phyloP scores from a whole-genome alignment of 2,113 vertebrate genomes.

The Callocephalon fimbriatum region DNA sequence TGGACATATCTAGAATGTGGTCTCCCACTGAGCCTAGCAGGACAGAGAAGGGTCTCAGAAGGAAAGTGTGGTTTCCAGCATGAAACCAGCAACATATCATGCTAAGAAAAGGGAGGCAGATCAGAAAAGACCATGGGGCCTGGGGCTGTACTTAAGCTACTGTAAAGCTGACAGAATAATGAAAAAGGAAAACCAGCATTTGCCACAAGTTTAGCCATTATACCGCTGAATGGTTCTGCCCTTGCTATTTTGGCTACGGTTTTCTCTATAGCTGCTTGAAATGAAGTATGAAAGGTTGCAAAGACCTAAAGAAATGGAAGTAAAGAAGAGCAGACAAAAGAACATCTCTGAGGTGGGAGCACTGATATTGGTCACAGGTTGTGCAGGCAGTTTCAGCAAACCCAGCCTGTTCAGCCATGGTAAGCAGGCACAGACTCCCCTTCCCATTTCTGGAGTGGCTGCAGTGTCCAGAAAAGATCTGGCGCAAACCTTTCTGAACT shows the following conservation, averaged over 20 bases:
- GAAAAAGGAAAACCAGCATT: slow-evolving; percentile 1
- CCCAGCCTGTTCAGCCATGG: background rate
- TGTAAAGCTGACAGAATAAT: slow-evolving; percentile 21
- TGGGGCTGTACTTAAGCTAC: background rate
- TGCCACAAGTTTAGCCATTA: slow-evolving; percentile 12
- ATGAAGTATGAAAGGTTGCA: background rate
- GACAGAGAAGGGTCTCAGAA: background rate
- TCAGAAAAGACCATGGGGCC: background rate
- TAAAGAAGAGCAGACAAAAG: background rate
- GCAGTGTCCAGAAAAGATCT: background rate
- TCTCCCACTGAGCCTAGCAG: background rate
- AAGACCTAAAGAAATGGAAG: background rate
- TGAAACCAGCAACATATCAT: background rate
- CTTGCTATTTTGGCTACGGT: background rate
- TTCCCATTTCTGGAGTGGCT: background rate
- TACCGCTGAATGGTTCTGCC: background rate
- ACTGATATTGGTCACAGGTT: background rate
- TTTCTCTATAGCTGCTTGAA: background rate
- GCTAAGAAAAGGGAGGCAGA: background rate
- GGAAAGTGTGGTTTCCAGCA: background rate
- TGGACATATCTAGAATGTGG: background rate
- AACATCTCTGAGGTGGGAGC: background rate
- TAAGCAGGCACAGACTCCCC: background rate
- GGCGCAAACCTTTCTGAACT: background rate
- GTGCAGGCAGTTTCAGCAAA: background rate